Evolutionary conservation across 1,140 invertebrate genomes (phyloP).

Genomic region (Nasonia longicornis): DNA sequence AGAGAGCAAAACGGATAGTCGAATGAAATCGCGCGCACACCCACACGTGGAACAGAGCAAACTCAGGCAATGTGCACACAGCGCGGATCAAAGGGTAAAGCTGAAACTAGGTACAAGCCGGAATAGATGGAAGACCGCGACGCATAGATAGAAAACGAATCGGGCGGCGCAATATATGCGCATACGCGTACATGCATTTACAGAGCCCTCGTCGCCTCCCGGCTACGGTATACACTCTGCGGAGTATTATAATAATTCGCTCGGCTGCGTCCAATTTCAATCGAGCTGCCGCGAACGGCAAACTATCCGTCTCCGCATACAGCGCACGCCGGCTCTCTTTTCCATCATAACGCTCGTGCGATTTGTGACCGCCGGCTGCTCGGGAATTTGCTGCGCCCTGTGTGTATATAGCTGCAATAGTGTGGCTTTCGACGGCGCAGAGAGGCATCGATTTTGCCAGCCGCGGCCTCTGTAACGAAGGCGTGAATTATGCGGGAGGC

Average conservation of each 20-base stretch:
- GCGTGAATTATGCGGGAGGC: constrained; percentile 31
- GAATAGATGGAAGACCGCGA: neutral
- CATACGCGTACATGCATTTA: neutral
- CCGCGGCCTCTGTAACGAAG: constrained; percentile 21
- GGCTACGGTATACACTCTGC: constrained; percentile 6
- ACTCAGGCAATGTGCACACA: neutral
- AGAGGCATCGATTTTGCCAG: constrained; percentile 30
- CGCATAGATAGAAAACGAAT: neutral
- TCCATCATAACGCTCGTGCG: constrained; percentile 9
- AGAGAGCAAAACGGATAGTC: neutral
- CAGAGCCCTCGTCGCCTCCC: neutral
- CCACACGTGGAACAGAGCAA: neutral
- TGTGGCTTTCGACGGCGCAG: neutral
- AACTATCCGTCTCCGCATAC: constrained; percentile 30
- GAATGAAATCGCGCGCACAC: neutral
- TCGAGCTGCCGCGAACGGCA: constrained; percentile 46
- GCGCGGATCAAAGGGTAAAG: neutral
- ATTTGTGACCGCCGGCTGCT: neutral
- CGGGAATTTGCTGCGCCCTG: neutral
- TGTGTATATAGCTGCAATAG: neutral
- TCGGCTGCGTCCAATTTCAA: constrained; percentile 65
- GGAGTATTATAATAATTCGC: constrained; percentile 66
- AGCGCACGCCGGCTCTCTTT: constrained; percentile 46
- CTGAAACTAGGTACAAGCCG: neutral
- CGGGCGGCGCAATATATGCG: neutral